Evolutionary conservation across 2,797 vertebrate species (phyloP).

Genomic region (Neomorphus geoffroyi): DNA sequence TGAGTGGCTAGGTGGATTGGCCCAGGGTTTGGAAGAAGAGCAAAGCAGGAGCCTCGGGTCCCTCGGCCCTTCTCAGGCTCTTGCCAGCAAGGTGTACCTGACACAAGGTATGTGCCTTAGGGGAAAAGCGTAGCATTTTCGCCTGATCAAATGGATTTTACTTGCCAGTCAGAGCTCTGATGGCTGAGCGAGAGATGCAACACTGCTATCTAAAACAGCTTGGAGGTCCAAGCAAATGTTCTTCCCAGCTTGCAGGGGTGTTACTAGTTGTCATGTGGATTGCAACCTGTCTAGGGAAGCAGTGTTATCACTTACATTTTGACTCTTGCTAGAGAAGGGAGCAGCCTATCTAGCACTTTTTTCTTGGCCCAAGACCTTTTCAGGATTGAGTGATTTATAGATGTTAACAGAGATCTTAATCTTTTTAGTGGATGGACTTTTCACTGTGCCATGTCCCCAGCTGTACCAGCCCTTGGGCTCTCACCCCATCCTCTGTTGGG

Average conservation of each 20-base stretch:
- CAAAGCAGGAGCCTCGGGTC: not conserved
- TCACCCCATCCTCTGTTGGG: accelerated
- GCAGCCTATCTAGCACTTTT: not conserved
- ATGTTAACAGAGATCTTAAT: not conserved
- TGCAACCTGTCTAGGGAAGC: not conserved
- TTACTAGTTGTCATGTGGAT: not conserved
- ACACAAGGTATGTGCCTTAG: not conserved
- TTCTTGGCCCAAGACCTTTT: not conserved
- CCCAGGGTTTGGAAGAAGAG: not conserved
- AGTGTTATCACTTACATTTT: not conserved
- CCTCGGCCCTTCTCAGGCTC: not conserved
- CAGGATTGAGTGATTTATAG: not conserved
- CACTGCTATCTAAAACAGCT: not conserved
- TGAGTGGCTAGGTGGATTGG: not conserved
- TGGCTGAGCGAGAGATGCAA: not conserved
- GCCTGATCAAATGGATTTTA: not conserved
- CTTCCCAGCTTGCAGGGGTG: not conserved
- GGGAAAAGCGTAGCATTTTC: not conserved
- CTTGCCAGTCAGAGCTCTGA: not conserved
- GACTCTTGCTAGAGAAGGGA: not conserved
- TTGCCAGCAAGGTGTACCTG: not conserved
- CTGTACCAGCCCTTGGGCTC: not conserved
- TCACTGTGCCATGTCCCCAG: not conserved
- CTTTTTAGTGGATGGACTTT: not conserved
- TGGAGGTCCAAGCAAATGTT: not conserved